A percentile compares a stretch with the other conserved stretches of the same genome.
Evolutionary conservation across 2,888 invertebrate genomes (phyloP).

Genomic region (Flabesymbios commensalis): DNA sequence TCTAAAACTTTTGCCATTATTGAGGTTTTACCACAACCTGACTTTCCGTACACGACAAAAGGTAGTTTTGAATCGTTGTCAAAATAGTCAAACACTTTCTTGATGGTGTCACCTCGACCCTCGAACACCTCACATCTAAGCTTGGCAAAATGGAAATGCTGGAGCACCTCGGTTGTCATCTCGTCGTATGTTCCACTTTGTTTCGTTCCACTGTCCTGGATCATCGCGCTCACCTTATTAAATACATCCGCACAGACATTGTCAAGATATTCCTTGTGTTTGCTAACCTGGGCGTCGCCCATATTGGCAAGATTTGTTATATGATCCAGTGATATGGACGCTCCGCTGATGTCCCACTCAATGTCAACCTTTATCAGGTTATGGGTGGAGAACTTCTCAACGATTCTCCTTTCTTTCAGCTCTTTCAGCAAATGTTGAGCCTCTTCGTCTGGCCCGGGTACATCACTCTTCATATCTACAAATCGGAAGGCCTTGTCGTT

Average conservation of each 20-base stretch:
- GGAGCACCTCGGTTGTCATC: constrained; percentile 4
- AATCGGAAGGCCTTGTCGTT: constrained; percentile 8
- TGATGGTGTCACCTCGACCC: constrained; percentile 3
- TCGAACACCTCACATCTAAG: constrained; percentile 14
- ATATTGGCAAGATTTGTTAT: not conserved
- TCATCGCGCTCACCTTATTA: not conserved
- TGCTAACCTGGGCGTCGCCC: not conserved
- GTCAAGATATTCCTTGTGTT: constrained; percentile 13
- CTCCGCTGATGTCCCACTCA: constrained; percentile 10
- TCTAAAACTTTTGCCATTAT: constrained; percentile 35
- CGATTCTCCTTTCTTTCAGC: not conserved
- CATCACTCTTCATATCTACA: constrained; percentile 19
- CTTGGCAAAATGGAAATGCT: constrained; percentile 12
- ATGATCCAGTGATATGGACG: not conserved
- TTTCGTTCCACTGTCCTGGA: not conserved
- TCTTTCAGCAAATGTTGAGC: not conserved
- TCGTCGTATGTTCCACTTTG: not conserved
- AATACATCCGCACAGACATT: not conserved
- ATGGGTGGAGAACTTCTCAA: not conserved
- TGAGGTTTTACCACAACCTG: constrained; percentile 42
- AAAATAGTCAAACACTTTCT: not conserved
- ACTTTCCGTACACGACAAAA: constrained; percentile 36
- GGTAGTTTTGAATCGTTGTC: constrained; percentile 11
- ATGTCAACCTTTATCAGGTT: constrained; percentile 7
- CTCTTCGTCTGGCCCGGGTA: not conserved